Base-by-base conservation (phyloP, 2,113 vertebrate species). In the Gallinago media region DNA sequence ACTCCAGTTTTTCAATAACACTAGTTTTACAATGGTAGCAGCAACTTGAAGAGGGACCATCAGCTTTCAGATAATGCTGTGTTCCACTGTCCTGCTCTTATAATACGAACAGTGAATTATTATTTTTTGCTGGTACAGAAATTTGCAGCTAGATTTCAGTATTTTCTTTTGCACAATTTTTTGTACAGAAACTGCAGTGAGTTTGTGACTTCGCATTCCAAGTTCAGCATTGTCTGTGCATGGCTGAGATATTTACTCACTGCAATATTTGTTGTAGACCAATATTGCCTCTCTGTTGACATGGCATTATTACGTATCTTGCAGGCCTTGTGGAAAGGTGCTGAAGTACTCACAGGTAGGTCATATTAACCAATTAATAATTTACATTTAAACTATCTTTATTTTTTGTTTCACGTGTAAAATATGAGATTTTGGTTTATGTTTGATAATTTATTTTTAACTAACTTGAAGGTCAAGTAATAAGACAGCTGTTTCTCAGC, bases 321-420 rank as follows among this genome's bases (percentile, higher is more conserved):
- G 22, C 21, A 50, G 12, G 9, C 21, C 55, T 46, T 55, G 10
- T 34, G 9, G 15, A 23, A 85, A 65, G 8, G 8, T 40, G 32
- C 16, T 71, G 52, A 75, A 92, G 18, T 56, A 65, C 11, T 47
- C 9, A 49, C 8, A 15, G 6, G 10, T 22, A 68, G 9, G 11
- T 2, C 4, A 9, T 19, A 38, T 11, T 32, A 56, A 61, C 3
- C 3, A 42, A 15, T 1, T 29, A 56, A 11, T 22, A 1, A 23
- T 79, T 77, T 82, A 20, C 25, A 38, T 85, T 63, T 65, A 73
- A 38, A 50, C 55, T 83, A 29, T 7, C 7, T 59, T 78, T 40
- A 15, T 61, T 89, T 92, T 79, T 66, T 3, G 3, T 15, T 82
- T 76, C 10, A 3, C 2, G 15, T 50, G 13, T 68, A 79, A 70